A percentile compares a stretch with the other conserved stretches of the same genome.
Conservation (phyloP, 2,888 invertebrate species). For the Lasioglossum morio region DNA sequence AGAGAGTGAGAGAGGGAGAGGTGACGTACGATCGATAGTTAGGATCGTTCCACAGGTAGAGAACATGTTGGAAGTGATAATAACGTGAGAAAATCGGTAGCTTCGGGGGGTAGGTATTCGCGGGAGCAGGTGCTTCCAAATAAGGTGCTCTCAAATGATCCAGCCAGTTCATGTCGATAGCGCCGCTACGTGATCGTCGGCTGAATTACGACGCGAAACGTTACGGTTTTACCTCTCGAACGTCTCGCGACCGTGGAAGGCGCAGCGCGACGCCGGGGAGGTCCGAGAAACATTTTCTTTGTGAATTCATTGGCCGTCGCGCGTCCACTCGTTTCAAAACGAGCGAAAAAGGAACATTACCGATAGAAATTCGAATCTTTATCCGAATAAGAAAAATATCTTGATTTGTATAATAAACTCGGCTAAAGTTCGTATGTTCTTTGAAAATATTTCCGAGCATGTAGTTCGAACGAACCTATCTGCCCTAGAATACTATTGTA, state of each 20-base stretch:
- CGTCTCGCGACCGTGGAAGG: not conserved
- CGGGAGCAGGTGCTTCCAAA: constrained; percentile 87
- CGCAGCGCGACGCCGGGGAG: not conserved
- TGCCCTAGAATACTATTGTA: too few species aligned
- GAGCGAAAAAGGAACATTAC: not conserved
- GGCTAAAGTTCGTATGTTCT: too few species aligned
- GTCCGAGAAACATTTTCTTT: not conserved
- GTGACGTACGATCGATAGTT: constrained; percentile 7
- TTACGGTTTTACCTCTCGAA: not conserved
- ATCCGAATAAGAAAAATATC: too few species aligned
- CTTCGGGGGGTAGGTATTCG: constrained; percentile 58
- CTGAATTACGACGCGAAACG: constrained; percentile 48
- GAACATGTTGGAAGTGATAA: constrained; percentile 17
- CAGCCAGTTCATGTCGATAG: constrained; percentile 67
- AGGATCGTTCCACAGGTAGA: constrained; percentile 1
- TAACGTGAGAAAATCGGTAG: constrained; percentile 12
- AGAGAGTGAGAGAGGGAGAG: not conserved
- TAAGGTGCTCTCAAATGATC: constrained; percentile 87
- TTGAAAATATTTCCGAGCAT: too few species aligned
- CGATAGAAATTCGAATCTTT: not conserved
- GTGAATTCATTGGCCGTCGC: not conserved
- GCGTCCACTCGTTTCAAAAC: not conserved
- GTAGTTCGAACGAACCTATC: too few species aligned
- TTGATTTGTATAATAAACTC: too few species aligned
- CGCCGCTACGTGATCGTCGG: constrained; percentile 53